Evolutionary conservation across 2,888 invertebrate genomes (phyloP).

Genomic region (Nemurella pictetii): DNA sequence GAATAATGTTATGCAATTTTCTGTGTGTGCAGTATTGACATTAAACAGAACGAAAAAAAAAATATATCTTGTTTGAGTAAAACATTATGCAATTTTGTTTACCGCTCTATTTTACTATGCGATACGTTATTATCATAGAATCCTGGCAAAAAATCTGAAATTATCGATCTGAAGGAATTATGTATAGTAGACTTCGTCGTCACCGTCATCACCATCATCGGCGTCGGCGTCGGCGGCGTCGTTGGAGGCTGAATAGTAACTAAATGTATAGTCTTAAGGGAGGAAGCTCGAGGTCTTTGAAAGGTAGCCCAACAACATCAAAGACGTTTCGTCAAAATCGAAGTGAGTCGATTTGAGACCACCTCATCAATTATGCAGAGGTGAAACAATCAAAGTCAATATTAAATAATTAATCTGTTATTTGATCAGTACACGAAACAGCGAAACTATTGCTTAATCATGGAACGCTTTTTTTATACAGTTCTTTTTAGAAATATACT

Average conservation of each 20-base stretch:
- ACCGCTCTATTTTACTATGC: background rate
- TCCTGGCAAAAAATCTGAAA: background rate
- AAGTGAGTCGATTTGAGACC: background rate
- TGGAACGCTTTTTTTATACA: background rate
- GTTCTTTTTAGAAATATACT: background rate
- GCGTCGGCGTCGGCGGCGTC: background rate
- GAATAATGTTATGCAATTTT: slow-evolving; percentile 16
- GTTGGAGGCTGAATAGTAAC: background rate
- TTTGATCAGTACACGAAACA: background rate
- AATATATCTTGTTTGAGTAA: background rate
- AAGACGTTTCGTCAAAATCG: background rate
- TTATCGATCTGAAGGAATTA: background rate
- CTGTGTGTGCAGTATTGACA: slow-evolving; percentile 14
- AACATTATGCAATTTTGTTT: slow-evolving; percentile 5
- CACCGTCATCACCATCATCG: no score
- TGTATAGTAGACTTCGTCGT: no score
- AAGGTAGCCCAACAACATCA: background rate
- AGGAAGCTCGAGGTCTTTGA: background rate
- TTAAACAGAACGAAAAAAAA: background rate
- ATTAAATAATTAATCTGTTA: slow-evolving; percentile 7
- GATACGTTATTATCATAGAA: background rate
- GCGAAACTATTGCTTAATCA: background rate
- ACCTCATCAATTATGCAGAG: background rate
- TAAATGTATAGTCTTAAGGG: no score
- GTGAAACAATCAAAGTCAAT: slow-evolving; percentile 18